Conservation (phyloP, 2,113 vertebrate species). For the Malurus melanocephalus region DNA sequence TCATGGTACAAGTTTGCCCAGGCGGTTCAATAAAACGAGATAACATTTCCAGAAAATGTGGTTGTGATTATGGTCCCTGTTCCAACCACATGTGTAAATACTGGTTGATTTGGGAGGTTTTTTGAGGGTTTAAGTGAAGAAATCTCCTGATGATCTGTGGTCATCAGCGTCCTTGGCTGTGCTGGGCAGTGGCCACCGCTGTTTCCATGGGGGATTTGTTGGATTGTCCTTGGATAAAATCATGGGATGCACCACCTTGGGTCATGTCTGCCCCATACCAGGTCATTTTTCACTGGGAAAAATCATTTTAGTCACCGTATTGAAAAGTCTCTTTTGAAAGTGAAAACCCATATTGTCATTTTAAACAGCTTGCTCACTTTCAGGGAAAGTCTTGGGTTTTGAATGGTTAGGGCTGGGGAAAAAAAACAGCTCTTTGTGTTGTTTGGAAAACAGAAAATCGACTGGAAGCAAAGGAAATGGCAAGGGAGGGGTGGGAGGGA, state of each 20-base stretch:
- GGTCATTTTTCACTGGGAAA: neutral
- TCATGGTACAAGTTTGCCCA: neutral
- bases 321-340: neutral
- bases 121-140: neutral
- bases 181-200: rapidly evolving
- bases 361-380: rapidly evolving
- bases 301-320: rapidly evolving
- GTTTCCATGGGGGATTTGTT: rapidly evolving
- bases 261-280: rapidly evolving
- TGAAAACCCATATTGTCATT: rapidly evolving
- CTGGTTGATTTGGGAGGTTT: neutral
- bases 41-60: conserved; percentile 1
- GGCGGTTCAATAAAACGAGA: neutral
- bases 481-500: rapidly evolving
- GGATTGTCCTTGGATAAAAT: rapidly evolving
- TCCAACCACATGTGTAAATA: neutral
- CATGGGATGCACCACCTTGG: rapidly evolving
- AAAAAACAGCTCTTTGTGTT: rapidly evolving
- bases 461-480: neutral
- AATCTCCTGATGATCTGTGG: rapidly evolving
- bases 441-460: neutral
- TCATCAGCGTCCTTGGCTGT: neutral
- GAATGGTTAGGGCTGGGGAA: rapidly evolving
- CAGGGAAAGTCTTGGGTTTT: neutral
- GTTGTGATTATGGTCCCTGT: neutral